Base-by-base conservation (phyloP, 2,113 vertebrate genomes). In the Zapus hudsonius region DNA sequence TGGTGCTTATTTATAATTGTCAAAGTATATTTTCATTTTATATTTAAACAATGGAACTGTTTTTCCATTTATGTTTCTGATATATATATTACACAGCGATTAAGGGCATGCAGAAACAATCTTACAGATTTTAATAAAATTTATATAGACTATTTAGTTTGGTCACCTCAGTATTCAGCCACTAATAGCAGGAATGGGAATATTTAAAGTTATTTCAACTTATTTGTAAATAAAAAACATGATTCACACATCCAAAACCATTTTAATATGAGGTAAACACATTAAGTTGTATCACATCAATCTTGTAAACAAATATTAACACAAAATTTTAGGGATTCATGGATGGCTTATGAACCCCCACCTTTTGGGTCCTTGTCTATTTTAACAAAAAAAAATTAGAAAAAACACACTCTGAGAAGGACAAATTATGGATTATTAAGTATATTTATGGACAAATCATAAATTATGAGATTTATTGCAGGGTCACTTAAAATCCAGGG, bases 31-130 rank as follows among this genome's bases (percentile, higher is more conserved):
- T 15, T 89, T 36, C 36, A 76, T 83, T 92, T 94, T 90, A 25
- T 86, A 89, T 40, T 75, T 76, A 92, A 57, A 91, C 40, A 47
- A 75, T 67, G 20, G 73, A 75, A 66, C 93, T 44, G 55, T 57
- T 87, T 93, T 17, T 13, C 40, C 13, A 55, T 59, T n/a, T 75
- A 31, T 52, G 10, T 36, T 87, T 91, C 72, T 12, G 8, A 75
- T 29, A 86, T 74, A 44, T 31, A 73, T 89, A 63, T 40, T 5
- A 89, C 16, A 69, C 1, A 59, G 42, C 40, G 10, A n/a, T 64
- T 74, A 83, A 94, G 17, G 2, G 27, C 27, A 42, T 36, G 6
- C 10, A 69, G 57, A 72, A 78, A 69, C 15, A 85, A 13, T 78
- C 27, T 29, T 11, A 22, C 7, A 64, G 7, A 29, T 64, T 88